phyloP scores from a whole-genome alignment of 2,888 invertebrate species.

The Colletes collaris region DNA sequence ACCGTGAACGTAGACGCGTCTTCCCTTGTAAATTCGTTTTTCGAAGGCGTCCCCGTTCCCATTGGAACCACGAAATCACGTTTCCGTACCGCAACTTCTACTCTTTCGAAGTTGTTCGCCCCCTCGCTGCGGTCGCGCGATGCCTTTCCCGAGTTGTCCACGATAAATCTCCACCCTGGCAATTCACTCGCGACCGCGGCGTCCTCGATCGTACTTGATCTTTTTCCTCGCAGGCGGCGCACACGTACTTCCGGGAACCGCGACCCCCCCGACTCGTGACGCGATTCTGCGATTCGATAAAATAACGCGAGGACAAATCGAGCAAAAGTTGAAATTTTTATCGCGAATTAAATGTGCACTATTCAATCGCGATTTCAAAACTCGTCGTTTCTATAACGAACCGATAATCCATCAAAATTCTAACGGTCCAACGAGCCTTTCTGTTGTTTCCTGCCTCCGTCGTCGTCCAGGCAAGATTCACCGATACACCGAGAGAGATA shows the following conservation, averaged over 20 bases:
- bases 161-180: constrained; percentile 71
- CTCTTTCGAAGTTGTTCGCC: constrained; percentile 68
- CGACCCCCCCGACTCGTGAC: constrained; percentile 52
- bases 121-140: constrained; percentile 36
- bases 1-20: constrained; percentile 8
- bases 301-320: not conserved
- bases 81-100: constrained; percentile 71
- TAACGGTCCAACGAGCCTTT: too few species aligned
- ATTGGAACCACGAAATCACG: constrained; percentile 74
- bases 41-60: constrained; percentile 48
- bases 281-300: not conserved
- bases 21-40: constrained; percentile 55
- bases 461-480: not conserved
- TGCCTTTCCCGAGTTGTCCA: constrained; percentile 54
- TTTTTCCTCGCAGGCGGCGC: constrained; percentile 63
- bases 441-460: too few species aligned
- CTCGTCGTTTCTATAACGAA: too few species aligned
- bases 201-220: constrained; percentile 71
- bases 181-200: constrained; percentile 65
- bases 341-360: too few species aligned
- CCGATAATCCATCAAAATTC: too few species aligned
- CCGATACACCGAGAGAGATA: not conserved
- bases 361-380: too few species aligned
- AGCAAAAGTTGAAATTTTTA: too few species aligned
- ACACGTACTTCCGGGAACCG: constrained; percentile 56